Evolutionary conservation across 2,113 vertebrate genomes (phyloP).

Genomic region (Zapornia atra): DNA sequence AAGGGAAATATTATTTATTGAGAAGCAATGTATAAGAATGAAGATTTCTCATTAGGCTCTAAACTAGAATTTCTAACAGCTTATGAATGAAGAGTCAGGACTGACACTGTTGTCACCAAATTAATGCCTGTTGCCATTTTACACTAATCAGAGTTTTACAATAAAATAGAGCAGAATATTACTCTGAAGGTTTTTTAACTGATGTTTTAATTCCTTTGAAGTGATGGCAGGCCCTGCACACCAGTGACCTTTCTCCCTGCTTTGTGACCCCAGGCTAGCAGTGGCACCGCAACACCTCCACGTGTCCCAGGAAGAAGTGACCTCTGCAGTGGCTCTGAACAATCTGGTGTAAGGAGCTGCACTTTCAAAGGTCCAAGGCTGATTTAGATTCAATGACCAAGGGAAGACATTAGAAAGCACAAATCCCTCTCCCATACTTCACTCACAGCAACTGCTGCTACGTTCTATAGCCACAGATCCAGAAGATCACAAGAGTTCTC

Average conservation of each 20-base stretch:
- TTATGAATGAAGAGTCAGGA: not conserved
- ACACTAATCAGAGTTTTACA: not conserved
- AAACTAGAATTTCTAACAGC: not conserved
- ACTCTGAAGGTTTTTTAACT: not conserved
- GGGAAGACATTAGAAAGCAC: not conserved
- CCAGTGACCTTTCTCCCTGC: not conserved
- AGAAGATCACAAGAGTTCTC: not conserved
- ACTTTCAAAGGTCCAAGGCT: no score
- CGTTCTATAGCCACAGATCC: not conserved
- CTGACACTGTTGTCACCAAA: not conserved
- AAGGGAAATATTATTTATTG: not conserved
- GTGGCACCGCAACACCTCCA: not conserved
- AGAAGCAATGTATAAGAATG: not conserved
- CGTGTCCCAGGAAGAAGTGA: not conserved
- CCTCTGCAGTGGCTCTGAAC: not conserved
- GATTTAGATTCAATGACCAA: not conserved
- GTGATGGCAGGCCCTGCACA: fast-evolving
- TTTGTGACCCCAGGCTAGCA: not conserved
- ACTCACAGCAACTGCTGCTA: not conserved
- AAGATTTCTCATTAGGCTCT: not conserved
- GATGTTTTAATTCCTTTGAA: not conserved
- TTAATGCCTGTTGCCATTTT: not conserved
- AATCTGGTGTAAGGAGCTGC: not conserved
- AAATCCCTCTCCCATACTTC: not conserved
- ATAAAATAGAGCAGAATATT: not conserved